A percentile compares a stretch with the other conserved stretches of the same genome.
These are phyloP conservation scores for Thamnaconus septentrionalis DNA, from an alignment of 2,113 vertebrate species.

Conservation along the genomic window DNA sequence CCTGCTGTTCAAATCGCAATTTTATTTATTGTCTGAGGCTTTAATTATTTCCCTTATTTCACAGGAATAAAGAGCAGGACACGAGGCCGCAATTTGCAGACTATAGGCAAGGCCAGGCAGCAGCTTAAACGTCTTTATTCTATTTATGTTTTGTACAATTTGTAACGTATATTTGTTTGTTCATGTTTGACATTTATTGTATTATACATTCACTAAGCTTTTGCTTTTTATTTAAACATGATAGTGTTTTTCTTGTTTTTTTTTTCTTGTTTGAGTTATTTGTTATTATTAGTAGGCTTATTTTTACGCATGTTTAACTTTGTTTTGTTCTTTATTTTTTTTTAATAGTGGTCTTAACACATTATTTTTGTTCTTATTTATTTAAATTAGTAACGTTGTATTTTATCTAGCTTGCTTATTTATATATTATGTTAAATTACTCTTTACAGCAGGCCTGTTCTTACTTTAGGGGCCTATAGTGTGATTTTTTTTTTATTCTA, in stretches of 20 bases:
- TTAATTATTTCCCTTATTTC: slow-evolving; percentile 1
- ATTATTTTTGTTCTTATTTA: neutral
- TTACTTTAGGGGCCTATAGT: too few relatives aligned
- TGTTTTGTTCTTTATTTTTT: neutral
- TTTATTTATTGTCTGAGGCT: neutral
- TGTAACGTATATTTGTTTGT: neutral
- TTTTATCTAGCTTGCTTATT: neutral
- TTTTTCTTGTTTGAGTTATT: neutral
- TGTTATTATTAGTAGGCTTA: neutral
- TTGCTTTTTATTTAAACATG: neutral
- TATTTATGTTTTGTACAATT: neutral
- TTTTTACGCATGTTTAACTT: neutral
- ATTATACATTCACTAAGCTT: neutral
- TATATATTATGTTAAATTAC: slow-evolving; percentile 1
- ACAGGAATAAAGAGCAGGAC: neutral
- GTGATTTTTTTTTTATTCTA: neutral
- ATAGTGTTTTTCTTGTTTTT: neutral
- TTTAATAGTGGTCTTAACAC: neutral
- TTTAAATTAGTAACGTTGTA: neutral
- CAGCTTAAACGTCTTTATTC: neutral
- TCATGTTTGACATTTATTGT: neutral
- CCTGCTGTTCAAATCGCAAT: neutral
- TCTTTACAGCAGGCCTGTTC: slow-evolving; percentile 1
- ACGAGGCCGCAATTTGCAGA: neutral
- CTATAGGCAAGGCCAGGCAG: neutral